These are phyloP conservation scores for Leucoptera coffeella DNA, from an alignment of 2,888 invertebrate genomes.

Conservation along the genomic window DNA sequence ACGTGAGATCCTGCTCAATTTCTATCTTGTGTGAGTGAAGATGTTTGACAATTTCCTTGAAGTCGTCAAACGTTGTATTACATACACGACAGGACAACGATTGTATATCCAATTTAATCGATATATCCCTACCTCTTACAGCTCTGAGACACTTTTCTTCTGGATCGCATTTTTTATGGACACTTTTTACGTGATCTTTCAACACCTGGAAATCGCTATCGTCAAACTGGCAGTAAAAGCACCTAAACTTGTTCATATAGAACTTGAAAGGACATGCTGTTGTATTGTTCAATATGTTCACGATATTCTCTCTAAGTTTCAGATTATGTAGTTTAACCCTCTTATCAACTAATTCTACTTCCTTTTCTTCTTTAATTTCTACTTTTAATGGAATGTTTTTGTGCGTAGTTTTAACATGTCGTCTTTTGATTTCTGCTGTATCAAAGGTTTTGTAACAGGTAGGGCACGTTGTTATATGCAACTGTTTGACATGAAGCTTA, in stretches of 20 bases:
- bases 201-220: conserved; percentile 15
- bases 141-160: conserved; percentile 14
- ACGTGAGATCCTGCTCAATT: conserved; percentile 33
- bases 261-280: conserved; percentile 8
- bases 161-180: conserved; percentile 27
- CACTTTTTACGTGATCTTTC: conserved; percentile 16
- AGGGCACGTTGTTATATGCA: too few species aligned
- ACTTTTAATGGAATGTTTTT: too few species aligned
- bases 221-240: conserved; percentile 7
- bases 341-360: too few species aligned
- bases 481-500: too few species aligned
- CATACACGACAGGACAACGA: conserved; percentile 26
- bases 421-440: too few species aligned
- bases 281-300: conserved; percentile 6
- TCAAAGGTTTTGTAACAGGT: too few species aligned
- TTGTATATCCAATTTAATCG: conserved; percentile 31
- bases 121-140: conserved; percentile 20
- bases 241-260: conserved; percentile 8
- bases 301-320: conserved; percentile 6
- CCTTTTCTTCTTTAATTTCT: too few species aligned
- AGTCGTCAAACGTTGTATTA: conserved; percentile 17
- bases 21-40: conserved; percentile 18
- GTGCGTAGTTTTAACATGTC: not conserved
- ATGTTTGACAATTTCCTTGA: conserved; percentile 34
- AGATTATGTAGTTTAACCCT: too few species aligned